Base-by-base conservation (phyloP, 2,797 vertebrate genomes). In the Crenichthys baileyi region DNA sequence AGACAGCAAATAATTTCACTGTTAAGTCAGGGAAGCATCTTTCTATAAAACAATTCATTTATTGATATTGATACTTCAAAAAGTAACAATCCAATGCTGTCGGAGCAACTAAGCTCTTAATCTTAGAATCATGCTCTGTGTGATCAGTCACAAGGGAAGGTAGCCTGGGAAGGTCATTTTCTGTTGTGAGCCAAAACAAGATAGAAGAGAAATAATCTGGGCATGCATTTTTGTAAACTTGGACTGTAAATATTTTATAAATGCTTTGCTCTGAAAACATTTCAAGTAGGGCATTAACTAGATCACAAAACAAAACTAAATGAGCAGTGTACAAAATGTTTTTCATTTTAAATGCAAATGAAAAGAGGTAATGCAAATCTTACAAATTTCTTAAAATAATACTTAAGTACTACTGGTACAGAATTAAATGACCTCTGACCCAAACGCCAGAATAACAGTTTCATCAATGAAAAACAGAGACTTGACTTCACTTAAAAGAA, bases 151-250 rank as follows among this genome's bases (percentile, higher is more conserved):
- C 11, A 20, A 72, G 22, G 75, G 79, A 82, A 81, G 79, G 84
- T 81, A 80, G 55, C 79, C 85, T 75, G 74, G 75, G 79, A 87
- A 85, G 72, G 79, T 83, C 44, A 55, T 83, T 89, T 88, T 80
- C 73, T 77, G 29, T 58, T 26, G 51, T 60, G 78, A 88, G 73
- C 39, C 70, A 76, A 85, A 90, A 82, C 70, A 85, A 84, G 22
- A 15, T 1, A 46, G 41, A 70, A 70, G 12, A 26, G 41, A 12
- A 46, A 70, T 8, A 46, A 46, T 58, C 3, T 58, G 56, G 26
- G 56, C 8, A 26, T 58, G 71, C 76, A 60, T 83, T 80, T 86
- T 77, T 72, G 61, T 6, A 3, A 72, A 86, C 77, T 85, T 82
- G 22, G 22, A 56, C 36, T 61, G 70, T 71, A 72, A 83, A 82